Conservation (phyloP, 2,113 vertebrate genomes). For the Atherinomorus stipes region DNA sequence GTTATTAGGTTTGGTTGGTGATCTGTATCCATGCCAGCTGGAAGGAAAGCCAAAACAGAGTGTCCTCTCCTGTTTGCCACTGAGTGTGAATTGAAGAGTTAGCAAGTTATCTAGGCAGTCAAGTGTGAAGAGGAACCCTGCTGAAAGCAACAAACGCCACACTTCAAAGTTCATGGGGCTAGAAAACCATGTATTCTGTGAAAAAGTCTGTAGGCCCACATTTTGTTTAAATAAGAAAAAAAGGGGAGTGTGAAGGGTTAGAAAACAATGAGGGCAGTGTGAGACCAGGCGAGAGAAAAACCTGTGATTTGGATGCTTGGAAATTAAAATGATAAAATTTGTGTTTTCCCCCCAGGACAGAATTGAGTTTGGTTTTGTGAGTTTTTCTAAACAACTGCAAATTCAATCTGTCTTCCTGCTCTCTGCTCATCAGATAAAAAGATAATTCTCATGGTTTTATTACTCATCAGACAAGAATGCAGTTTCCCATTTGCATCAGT, state of each 20-base stretch:
- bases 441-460: constrained; percentile 10
- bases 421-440: constrained; percentile 22
- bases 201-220: constrained; percentile 11
- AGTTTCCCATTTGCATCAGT: constrained; percentile 11
- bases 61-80: constrained; percentile 69
- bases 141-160: constrained; percentile 50
- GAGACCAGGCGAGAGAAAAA: constrained; percentile 34
- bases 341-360: neutral
- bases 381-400: constrained; percentile 43
- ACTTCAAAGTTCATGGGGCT: constrained; percentile 54
- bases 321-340: constrained; percentile 29
- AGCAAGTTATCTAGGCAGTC: constrained; percentile 67
- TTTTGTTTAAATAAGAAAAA: neutral
- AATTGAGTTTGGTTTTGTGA: constrained; percentile 25
- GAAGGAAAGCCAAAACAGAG: constrained; percentile 54
- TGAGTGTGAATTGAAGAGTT: constrained; percentile 75
- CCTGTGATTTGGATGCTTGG: constrained; percentile 34
- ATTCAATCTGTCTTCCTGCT: constrained; percentile 9
- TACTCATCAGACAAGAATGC: constrained; percentile 12
- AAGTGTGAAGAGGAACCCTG: constrained; percentile 72
- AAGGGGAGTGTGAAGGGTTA: neutral
- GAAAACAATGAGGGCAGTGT: neutral
- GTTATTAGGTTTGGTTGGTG: constrained; percentile 48
- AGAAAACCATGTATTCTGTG: constrained; percentile 20
- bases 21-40: constrained; percentile 61